A percentile compares a stretch with the other conserved stretches of the same genome.
These are phyloP conservation scores for Drosophila simulans DNA, from an alignment of 1,140 invertebrate genomes.

Conservation along the genomic window DNA sequence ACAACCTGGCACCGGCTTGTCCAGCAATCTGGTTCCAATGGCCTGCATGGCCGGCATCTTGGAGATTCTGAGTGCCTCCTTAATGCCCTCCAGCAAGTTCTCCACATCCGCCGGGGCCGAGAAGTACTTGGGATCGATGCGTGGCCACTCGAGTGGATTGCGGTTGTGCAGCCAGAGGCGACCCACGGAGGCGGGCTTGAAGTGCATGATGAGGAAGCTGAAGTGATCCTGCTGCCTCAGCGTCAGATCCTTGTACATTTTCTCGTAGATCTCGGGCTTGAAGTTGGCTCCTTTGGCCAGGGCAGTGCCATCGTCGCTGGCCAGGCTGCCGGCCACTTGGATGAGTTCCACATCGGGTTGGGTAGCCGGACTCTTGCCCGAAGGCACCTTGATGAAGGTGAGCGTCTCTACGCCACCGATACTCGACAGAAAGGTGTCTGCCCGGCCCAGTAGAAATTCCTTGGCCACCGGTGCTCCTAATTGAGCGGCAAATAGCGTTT, in stretches of 20 bases:
- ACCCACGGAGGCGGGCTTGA: slow-evolving; percentile 91
- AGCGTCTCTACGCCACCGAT: slow-evolving; percentile 88
- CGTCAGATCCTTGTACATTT: slow-evolving; percentile 87
- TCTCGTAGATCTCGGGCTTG: slow-evolving; percentile 86
- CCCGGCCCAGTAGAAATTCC: slow-evolving; percentile 54
- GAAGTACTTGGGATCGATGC: slow-evolving; percentile 91
- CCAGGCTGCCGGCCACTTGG: slow-evolving; percentile 85
- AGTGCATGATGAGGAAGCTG: slow-evolving; percentile 89
- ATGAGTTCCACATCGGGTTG: slow-evolving; percentile 88
- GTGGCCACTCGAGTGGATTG: slow-evolving; percentile 90
- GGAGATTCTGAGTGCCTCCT: slow-evolving; percentile 87
- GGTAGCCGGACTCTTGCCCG: slow-evolving; percentile 85
- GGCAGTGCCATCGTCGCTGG: slow-evolving; percentile 88
- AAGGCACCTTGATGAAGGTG: slow-evolving; percentile 88
- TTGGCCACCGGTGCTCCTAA: slow-evolving; percentile 56
- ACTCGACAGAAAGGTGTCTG: slow-evolving; percentile 65
- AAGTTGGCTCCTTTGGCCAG: slow-evolving; percentile 86
- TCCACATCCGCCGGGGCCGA: slow-evolving; percentile 87
- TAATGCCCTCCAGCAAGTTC: slow-evolving; percentile 88
- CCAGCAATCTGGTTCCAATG: slow-evolving; percentile 84
- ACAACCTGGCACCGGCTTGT: slow-evolving; percentile 88
- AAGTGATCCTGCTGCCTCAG: slow-evolving; percentile 86
- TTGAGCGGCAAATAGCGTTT: slow-evolving; percentile 77
- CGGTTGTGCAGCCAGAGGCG: slow-evolving; percentile 88
- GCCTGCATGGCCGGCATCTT: slow-evolving; percentile 87